phyloP scores from a whole-genome alignment of 2,797 vertebrate genomes.

The Florisuga fusca region DNA sequence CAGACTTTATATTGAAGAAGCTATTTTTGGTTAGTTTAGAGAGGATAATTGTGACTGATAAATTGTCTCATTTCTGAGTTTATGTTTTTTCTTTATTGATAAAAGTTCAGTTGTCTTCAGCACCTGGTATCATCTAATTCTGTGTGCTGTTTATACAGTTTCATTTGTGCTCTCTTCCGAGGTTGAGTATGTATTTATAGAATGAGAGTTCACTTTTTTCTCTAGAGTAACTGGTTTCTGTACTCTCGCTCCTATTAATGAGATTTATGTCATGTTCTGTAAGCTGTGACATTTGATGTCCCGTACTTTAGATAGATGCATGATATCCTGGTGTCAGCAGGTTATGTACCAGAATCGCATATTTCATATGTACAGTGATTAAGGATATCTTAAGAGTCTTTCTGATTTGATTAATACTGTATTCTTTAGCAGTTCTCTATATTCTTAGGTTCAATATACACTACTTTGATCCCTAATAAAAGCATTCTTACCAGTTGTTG shows the following conservation, averaged over 20 bases:
- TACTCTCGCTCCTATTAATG: not conserved
- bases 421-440: not conserved
- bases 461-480: not conserved
- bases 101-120: not conserved
- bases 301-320: not conserved
- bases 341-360: rapidly evolving
- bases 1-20: not conserved
- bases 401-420: not conserved
- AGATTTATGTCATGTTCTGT: not conserved
- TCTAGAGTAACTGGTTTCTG: not conserved
- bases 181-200: not conserved
- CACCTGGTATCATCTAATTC: not conserved
- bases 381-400: not conserved
- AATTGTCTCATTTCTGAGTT: not conserved
- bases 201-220: not conserved
- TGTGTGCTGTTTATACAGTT: not conserved
- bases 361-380: not conserved
- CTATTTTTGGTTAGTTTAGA: not conserved
- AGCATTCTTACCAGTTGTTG: not conserved
- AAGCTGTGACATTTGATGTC: not conserved
- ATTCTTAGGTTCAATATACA: not conserved
- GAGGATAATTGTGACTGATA: not conserved
- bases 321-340: not conserved
- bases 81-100: not conserved
- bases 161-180: not conserved